Evolutionary conservation across 2,797 vertebrate genomes (phyloP), one percentile per base, ranked within the genome.

Genomic region (Channallabes apus): DNA sequence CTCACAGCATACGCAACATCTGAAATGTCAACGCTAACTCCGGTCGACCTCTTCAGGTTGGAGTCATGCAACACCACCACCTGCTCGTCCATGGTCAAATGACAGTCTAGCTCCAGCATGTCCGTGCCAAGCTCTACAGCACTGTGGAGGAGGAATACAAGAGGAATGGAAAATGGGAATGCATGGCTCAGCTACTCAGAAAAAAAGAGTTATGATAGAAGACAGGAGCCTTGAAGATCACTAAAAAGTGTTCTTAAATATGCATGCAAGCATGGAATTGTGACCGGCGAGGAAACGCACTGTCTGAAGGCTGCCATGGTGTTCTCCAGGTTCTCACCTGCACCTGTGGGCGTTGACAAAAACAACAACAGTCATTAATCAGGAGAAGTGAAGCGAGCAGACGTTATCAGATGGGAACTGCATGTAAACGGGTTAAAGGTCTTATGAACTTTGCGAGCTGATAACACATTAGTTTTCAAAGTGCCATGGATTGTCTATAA

Each of bases 21-120:
- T 0, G 95, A 95, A 88, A 99, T 96, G 89, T 94, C 93, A 81
- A 94, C 93, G 29, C 96, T 94, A 5, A 98, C 82, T 20, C 98
- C 98, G 0, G 97, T 98, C 15, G 95, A 94, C 89, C 97, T 95
- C 93, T 93, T 96, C 87, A 99, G 92, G 91, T 97, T 97, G 88
- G 94, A 91, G 79, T 99, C 98, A 38, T 99, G 98, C 61, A 97
- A 97, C 81, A 99, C 98, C 51, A 99, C 98, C 24, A 99, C 97
- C 89, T 99, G 93, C 76, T 96, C 96, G 61, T 99, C 98, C 90
- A 97, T 99, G 0, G 98, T 99, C 89, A 99, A 92, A 91, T 99
- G 98, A 91, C 98, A 99, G 89, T 99, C 98, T 84, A 99, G 84
- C 93, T 99, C 98, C 94, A 99, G 82, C 98, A 99, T 99, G 91